phyloP scores from a whole-genome alignment of 2,113 vertebrate genomes.

The Tor tambroides region DNA sequence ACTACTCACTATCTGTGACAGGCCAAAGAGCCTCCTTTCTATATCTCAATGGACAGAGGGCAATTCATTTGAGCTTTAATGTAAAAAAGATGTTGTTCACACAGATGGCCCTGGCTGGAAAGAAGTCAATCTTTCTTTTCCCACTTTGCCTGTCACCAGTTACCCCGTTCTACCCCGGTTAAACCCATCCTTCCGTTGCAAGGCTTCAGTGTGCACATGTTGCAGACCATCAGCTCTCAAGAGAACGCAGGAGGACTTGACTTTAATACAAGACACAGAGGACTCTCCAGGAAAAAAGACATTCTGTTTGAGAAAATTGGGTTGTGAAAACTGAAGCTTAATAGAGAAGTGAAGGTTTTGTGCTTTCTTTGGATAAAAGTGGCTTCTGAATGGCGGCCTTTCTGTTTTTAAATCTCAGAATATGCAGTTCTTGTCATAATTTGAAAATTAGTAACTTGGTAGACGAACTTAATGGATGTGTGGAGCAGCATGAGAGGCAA shows the following conservation, averaged over 20 bases:
- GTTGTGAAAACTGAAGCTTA: not conserved
- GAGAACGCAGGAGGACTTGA: slow-evolving; percentile 5
- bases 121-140: slow-evolving; percentile 45
- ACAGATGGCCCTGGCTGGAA: slow-evolving; percentile 40
- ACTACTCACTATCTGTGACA: slow-evolving; percentile 49
- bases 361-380: not conserved
- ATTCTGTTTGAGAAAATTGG: slow-evolving; percentile 7
- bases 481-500: too few relatives aligned
- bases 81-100: slow-evolving; percentile 44
- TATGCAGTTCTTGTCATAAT: too few relatives aligned
- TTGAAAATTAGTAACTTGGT: too few relatives aligned
- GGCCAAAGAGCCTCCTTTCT: slow-evolving; percentile 59
- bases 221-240: slow-evolving; percentile 7
- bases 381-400: not conserved
- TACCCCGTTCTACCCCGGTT: slow-evolving; percentile 42
- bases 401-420: too few relatives aligned
- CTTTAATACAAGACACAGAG: not conserved
- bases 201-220: slow-evolving; percentile 33
- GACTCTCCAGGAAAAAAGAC: not conserved
- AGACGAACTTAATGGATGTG: too few relatives aligned
- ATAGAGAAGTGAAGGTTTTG: not conserved
- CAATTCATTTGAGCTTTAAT: slow-evolving; percentile 67
- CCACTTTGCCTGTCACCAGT: slow-evolving; percentile 35
- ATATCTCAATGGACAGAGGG: slow-evolving; percentile 62
- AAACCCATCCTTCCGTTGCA: slow-evolving; percentile 48